phyloP scores from a whole-genome alignment of 2,888 invertebrate genomes.

The Nezara viridula region DNA sequence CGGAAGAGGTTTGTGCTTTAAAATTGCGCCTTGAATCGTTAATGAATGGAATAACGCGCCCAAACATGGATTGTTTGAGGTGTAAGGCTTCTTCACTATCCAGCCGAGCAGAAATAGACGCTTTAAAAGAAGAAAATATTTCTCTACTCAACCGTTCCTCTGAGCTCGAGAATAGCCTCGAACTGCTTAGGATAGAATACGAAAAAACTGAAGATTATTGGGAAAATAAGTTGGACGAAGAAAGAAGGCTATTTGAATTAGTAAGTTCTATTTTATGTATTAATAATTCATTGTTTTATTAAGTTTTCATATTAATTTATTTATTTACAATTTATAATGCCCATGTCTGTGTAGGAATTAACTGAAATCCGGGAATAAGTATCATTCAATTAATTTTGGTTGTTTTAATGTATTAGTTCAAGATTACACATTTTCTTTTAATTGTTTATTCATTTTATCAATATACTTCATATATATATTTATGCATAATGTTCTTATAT shows the following conservation, averaged over 20 bases:
- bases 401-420: no score
- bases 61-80: slow-evolving; percentile 51
- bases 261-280: slow-evolving; percentile 8
- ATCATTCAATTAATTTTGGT: no score
- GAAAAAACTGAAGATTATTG: slow-evolving; percentile 91
- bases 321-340: no score
- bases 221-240: slow-evolving; percentile 83
- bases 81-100: slow-evolving; percentile 33
- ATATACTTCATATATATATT: no score
- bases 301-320: background rate
- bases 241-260: slow-evolving; percentile 78
- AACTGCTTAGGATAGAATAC: slow-evolving; percentile 82
- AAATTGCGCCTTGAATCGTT: slow-evolving; percentile 56
- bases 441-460: no score
- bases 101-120: slow-evolving; percentile 41
- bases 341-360: no score
- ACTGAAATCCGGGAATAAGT: no score
- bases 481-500: no score
- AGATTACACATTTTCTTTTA: no score
- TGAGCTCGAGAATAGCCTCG: slow-evolving; percentile 81
- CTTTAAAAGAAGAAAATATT: slow-evolving; percentile 61
- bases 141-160: slow-evolving; percentile 69
- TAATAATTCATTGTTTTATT: background rate
- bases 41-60: slow-evolving; percentile 49
- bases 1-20: slow-evolving; percentile 66